phyloP scores from a whole-genome alignment of 2,888 invertebrate species.

The Polydrusus pterygomalis region DNA sequence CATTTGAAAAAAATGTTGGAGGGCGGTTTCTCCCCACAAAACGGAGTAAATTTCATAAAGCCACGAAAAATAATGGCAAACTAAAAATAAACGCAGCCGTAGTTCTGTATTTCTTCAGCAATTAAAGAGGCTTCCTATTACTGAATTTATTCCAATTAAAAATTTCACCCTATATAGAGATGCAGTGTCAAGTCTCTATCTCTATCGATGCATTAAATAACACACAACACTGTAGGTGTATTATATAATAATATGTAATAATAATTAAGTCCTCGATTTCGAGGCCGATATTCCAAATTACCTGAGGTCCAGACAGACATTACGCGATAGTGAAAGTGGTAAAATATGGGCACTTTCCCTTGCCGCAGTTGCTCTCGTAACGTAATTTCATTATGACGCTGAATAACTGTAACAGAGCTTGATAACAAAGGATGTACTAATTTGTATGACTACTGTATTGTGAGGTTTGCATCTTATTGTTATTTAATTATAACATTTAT shows the following conservation, averaged over 20 bases:
- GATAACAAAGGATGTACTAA: conserved; percentile 17
- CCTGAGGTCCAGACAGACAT: conserved; percentile 65
- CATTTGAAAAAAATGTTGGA: too few species aligned
- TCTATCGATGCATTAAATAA: conserved; percentile 9
- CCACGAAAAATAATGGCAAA: too few species aligned
- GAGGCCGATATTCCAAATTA: conserved; percentile 62
- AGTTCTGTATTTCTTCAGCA: too few species aligned
- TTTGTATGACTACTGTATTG: conserved; percentile 12
- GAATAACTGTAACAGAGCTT: conserved; percentile 25
- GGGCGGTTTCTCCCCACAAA: too few species aligned
- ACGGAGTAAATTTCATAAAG: too few species aligned
- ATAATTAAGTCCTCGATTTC: conserved; percentile 55
- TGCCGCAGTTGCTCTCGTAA: conserved; percentile 61
- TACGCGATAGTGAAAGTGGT: conserved; percentile 73
- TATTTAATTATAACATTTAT: background rate
- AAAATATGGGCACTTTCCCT: conserved; percentile 71
- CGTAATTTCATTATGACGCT: conserved; percentile 18
- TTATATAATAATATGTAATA: conserved; percentile 51
- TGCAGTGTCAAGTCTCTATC: too few species aligned
- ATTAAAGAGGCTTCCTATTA: too few species aligned
- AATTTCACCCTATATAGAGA: too few species aligned
- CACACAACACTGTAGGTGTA: conserved; percentile 35
- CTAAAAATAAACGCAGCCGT: too few species aligned
- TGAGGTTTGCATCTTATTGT: conserved; percentile 4
- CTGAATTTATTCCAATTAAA: too few species aligned